Evolutionary conservation across 2,113 vertebrate genomes (phyloP).

Genomic region (Cyprinodon variegatus): DNA sequence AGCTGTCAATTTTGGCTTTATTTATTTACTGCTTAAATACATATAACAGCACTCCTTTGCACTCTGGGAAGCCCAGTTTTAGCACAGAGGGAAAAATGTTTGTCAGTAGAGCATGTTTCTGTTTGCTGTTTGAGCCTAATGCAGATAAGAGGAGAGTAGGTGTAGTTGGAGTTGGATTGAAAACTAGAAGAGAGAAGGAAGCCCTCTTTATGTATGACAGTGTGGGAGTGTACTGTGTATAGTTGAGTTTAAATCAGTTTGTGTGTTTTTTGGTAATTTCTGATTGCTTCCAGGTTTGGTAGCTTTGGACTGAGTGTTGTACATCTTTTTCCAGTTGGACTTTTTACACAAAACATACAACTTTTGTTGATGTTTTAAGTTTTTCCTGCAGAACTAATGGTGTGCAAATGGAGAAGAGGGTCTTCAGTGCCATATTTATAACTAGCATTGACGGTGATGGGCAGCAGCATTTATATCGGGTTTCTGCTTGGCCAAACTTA

Average conservation of each 20-base stretch:
- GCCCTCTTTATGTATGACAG: conserved; percentile 38
- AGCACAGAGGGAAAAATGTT: conserved; percentile 20
- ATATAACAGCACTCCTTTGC: background rate
- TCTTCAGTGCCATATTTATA: background rate
- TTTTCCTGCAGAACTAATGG: background rate
- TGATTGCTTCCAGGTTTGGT: background rate
- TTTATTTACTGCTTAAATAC: background rate
- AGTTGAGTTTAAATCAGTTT: conserved; percentile 27
- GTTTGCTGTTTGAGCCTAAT: conserved; percentile 43
- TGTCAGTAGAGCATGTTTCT: conserved; percentile 13
- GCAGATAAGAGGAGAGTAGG: conserved; percentile 62
- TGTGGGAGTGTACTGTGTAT: conserved; percentile 47
- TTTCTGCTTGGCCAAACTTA: conserved; percentile 1
- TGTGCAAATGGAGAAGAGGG: background rate
- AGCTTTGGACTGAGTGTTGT: background rate
- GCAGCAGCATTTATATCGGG: background rate
- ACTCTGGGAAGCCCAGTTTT: background rate
- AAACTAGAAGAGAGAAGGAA: conserved; percentile 41
- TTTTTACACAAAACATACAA: background rate
- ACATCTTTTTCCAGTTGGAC: background rate
- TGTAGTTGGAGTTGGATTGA: conserved; percentile 57
- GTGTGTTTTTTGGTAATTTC: background rate
- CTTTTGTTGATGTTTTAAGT: background rate
- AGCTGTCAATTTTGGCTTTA: too few species aligned
- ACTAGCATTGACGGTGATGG: background rate